These are phyloP conservation scores for Trichogramma dendrolimi DNA, from an alignment of 2,888 invertebrate species.

Conservation along the genomic window DNA sequence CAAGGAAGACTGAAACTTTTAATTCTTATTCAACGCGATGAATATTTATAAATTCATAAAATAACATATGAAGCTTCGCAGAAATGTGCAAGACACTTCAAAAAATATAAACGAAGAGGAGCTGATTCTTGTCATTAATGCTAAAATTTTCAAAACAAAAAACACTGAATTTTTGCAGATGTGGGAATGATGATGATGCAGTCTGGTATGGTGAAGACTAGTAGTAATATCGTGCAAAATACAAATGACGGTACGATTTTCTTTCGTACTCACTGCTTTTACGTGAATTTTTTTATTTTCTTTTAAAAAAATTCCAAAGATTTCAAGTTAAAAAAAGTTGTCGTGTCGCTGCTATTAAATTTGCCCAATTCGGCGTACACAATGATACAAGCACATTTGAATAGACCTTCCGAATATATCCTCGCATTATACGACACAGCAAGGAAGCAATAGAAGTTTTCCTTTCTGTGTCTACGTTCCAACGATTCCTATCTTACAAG, in stretches of 20 bases:
- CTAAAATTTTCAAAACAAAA: too few species aligned
- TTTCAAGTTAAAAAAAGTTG: not conserved
- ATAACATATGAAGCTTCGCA: not conserved
- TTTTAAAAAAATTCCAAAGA: not conserved
- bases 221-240: constrained; percentile 59
- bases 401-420: too few species aligned
- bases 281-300: constrained; percentile 18
- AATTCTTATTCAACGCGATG: too few species aligned
- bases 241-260: constrained; percentile 70
- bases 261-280: constrained; percentile 34
- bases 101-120: not conserved
- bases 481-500: not conserved
- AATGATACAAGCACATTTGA: too few species aligned
- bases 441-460: not conserved
- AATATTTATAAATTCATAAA: too few species aligned
- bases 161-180: constrained; percentile 70
- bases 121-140: not conserved
- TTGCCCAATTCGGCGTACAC: too few species aligned
- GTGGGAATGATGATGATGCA: constrained; percentile 97
- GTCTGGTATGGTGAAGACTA: constrained; percentile 93
- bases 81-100: not conserved
- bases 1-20: too few species aligned
- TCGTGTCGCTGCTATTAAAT: not conserved
- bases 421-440: too few species aligned
- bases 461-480: constrained; percentile 22